Percentiles rank a stretch among this genome's conserved stretches.
phyloP scores from a whole-genome alignment of 2,888 invertebrate species.

The Cephus sareptanus region DNA sequence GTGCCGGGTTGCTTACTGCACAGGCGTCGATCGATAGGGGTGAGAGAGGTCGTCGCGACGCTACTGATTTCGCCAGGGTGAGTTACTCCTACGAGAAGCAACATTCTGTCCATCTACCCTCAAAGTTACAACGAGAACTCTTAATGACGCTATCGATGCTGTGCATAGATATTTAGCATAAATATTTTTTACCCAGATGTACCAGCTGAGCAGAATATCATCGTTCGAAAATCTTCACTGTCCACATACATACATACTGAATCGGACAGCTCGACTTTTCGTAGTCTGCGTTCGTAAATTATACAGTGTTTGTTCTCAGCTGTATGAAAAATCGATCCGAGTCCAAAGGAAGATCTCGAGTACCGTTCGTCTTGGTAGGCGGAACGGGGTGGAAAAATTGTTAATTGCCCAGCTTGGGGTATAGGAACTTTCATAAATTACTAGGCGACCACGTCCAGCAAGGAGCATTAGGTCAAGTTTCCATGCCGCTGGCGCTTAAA shows the following conservation, averaged over 20 bases:
- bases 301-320: not conserved
- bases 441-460: not conserved
- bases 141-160: not conserved
- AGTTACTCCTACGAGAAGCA: not conserved
- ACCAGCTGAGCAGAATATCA: not conserved
- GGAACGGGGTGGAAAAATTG: not conserved
- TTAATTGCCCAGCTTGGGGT: not conserved
- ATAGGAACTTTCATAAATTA: not conserved
- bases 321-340: not conserved
- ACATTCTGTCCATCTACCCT: not conserved
- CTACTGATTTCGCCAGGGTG: conserved; percentile 2
- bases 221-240: not conserved
- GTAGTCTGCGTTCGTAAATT: not conserved
- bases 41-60: conserved; percentile 34
- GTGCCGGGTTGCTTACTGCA: conserved; percentile 45
- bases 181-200: not conserved
- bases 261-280: not conserved
- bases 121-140: not conserved
- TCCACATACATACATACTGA: not conserved
- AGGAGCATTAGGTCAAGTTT: not conserved
- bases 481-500: not conserved
- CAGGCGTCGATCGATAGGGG: conserved; percentile 58
- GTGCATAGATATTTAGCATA: not conserved
- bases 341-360: not conserved
- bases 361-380: not conserved